Evolutionary conservation across 2,113 vertebrate species (phyloP), one percentile per base, ranked within the genome.

Genomic region (Pimephales promelas): DNA sequence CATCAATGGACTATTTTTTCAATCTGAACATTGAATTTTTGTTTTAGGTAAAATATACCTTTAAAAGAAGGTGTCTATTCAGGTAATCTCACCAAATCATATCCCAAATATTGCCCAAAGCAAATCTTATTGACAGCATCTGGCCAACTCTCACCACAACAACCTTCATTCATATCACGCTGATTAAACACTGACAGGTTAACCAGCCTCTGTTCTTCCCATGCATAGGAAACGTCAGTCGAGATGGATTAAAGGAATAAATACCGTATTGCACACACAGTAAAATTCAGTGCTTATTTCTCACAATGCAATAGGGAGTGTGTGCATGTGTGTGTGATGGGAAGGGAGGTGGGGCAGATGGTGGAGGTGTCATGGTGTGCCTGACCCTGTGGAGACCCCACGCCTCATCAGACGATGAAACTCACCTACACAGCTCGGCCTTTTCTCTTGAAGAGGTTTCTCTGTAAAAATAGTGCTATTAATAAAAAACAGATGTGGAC

Each of bases 401-500:
- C 52, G 49, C 76, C 76, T 85, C 84, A 83, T 87, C 86, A 94
- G 93, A 92, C 94, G 90, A 94, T 92, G 91, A 91, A 93, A 89
- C 92, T 93, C 91, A 91, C 88, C 92, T 93, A 90, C 92, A 88
- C 90, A 91, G 92, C 91, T 93, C 93, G 86, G 64, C 45, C 36
- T 49, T 56, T 59, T 91, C 90, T 90, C 88, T 92, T 94, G 93
- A 90, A 92, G 93, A 92, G 90, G 85, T 91, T 61, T 92, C 92
- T 92, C 92, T 92, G 92, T 92, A 91, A 93, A 95, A 94, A 91
- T 82, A 85, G 88, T 90, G 86, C 89, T 92, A 95, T 83, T 94
- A 94, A 94, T 83, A 94, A 92, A 61, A 83, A 91, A 88, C 95
- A 94, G 91, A 95, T 91, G 93, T 94, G 92, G 89, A 91, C 86